Base-by-base conservation (phyloP, 2,797 vertebrate genomes). In the Rhinoraja longicauda region DNA sequence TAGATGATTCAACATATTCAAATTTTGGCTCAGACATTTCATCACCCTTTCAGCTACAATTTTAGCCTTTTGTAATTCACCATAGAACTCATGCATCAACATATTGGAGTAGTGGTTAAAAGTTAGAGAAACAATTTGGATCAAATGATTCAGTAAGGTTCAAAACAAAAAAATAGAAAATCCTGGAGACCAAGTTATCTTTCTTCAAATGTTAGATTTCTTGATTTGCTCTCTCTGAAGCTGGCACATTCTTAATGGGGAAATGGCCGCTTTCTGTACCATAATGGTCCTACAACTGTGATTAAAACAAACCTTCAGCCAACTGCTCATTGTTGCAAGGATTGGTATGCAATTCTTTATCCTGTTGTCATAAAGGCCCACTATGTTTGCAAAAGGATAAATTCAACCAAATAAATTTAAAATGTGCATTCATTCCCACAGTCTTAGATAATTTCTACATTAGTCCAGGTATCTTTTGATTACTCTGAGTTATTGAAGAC, bases 331-430 rank as follows among this genome's bases (percentile, higher is more conserved):
- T 98, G 97, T 95, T 99, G 99, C 98, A 98, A 99, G 6, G 98
- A 97, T 95, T 99, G 98, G 96, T 99, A 99, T 94, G 98, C 97
- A 93, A 97, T 98, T 64, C 98, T 98, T 98, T 98, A 99, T 94
- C 98, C 98, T 95, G 98, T 98, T 0, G 98, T 96, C 98, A 99
- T 97, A 95, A 98, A 36, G 97, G 97, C 86, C 98, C 98, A 93
- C 98, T 99, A 94, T 4, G 94, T 94, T 64, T 57, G 93, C 90
- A 13, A 62, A 57, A 17, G n/a, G 78, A 57, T 24, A 72, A 77
- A 70, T 62, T 26, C 75, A 36, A 24, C 26, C 24, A 90, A 26
- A 62, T 72, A 72, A 72, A 19, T 72, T 72, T 26, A 19, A 72
- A 72, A 72, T 21, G 15, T 72, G 70, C 70, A 73, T 24, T 73